A percentile compares a stretch with the other conserved stretches of the same genome.
These are phyloP conservation scores for Ia io DNA, from an alignment of 2,113 vertebrate species.

Conservation along the genomic window DNA sequence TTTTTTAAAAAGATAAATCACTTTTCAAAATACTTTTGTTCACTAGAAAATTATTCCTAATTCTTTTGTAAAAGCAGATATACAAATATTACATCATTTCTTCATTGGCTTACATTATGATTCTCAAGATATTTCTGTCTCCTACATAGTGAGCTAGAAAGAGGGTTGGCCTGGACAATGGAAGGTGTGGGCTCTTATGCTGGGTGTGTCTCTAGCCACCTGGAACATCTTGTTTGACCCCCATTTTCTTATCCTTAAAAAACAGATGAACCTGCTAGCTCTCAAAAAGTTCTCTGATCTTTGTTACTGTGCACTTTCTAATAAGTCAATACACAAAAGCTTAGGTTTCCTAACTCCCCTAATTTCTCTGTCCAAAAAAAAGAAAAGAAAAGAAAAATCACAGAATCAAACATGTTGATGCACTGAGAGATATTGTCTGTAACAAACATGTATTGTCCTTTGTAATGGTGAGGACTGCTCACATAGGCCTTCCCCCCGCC, in stretches of 20 bases:
- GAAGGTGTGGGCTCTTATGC: too few relatives aligned
- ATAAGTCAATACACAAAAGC: neutral
- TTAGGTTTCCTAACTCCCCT: neutral
- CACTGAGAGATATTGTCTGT: neutral
- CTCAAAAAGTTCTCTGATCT: neutral
- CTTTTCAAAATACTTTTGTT: neutral
- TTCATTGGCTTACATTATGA: neutral
- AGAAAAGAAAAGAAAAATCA: neutral
- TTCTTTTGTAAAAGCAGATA: neutral
- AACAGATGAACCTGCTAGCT: neutral
- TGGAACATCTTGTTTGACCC: neutral
- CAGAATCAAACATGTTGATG: neutral
- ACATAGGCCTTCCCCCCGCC: neutral
- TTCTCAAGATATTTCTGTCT: neutral
- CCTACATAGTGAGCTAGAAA: neutral
- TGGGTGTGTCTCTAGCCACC: neutral
- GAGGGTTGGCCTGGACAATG: neutral
- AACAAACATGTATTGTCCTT: neutral
- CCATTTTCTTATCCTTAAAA: neutral
- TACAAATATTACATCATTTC: neutral
- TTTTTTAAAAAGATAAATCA: too few relatives aligned
- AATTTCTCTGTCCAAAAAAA: neutral
- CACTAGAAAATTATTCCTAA: neutral
- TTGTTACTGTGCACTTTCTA: neutral
- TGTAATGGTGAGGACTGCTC: neutral